Evolutionary conservation across 2,113 vertebrate species (phyloP).

Genomic region (Xenopus borealis): DNA sequence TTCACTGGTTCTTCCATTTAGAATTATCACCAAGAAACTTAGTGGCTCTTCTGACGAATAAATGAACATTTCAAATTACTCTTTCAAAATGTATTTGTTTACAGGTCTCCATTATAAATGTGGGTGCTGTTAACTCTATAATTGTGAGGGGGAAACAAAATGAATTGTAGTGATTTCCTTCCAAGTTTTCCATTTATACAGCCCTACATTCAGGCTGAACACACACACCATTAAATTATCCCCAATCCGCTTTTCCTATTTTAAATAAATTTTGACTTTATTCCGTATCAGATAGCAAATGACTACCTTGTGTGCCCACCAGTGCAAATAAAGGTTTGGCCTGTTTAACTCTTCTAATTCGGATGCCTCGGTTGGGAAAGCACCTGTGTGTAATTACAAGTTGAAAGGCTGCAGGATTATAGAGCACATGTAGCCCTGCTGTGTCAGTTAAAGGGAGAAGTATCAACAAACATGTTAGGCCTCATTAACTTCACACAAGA

Average conservation of each 20-base stretch:
- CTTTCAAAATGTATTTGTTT: too few relatives aligned
- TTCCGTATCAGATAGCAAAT: slow-evolving; percentile 38
- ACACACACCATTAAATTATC: background rate
- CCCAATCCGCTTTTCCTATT: background rate
- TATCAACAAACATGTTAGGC: slow-evolving; percentile 2
- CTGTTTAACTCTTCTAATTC: slow-evolving; percentile 17
- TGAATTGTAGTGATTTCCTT: too few relatives aligned
- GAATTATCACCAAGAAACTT: too few relatives aligned
- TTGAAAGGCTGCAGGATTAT: slow-evolving; percentile 21
- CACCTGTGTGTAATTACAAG: slow-evolving; percentile 35
- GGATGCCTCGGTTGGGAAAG: slow-evolving; percentile 16
- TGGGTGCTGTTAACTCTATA: too few relatives aligned
- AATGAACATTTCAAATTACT: background rate
- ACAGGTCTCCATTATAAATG: too few relatives aligned
- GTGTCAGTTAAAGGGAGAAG: background rate
- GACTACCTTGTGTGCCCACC: slow-evolving; percentile 26
- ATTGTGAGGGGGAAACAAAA: too few relatives aligned
- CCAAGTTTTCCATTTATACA: background rate
- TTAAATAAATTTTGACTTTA: slow-evolving; percentile 24
- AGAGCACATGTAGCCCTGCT: background rate
- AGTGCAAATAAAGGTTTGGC: slow-evolving; percentile 30
- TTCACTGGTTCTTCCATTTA: too few relatives aligned
- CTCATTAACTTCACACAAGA: background rate
- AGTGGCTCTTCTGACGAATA: too few relatives aligned
- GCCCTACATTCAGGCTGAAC: background rate